Base-by-base conservation (phyloP, 2,888 invertebrate genomes). In the Odontocolon sp. region DNA sequence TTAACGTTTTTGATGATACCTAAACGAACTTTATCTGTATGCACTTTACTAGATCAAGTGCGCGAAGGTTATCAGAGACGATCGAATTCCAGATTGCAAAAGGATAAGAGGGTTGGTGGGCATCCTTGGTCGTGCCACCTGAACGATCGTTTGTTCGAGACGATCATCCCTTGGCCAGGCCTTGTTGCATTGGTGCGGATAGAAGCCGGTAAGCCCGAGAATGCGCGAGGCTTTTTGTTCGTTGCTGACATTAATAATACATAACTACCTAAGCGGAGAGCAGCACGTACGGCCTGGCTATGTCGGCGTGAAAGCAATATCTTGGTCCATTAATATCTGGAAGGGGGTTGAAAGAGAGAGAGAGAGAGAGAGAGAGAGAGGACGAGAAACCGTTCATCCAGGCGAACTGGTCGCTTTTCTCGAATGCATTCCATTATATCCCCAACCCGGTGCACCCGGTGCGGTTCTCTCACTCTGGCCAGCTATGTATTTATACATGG, bases 241-340 rank as follows among this genome's bases (percentile, higher is more conserved):
- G 54, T 18, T 63, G 56, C 82, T 77, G 74, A 74, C 80, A 84
- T 85, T 84, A 83, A 85, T 85, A 85, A 83, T 83, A 83, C 84
- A 83, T 79, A 79, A 67, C 81, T 59, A 67, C 71, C 54, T n/a
- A 52, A 54, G 40, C 56, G 59, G 77, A 75, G 52, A 57, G 73
- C 68, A 45, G 70, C 70, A 70, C 61, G 57, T 47, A 67, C 42
- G 54, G 54, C 50, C 57, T 36, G 42, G 63, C 52, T 78, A 80
- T 78, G 78, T 75, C 78, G 77, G 80, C 74, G 82, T 81, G 84
- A 86, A 86, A 83, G 87, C 85, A 87, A 87, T 87, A 87, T 87
- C 84, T 85, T 81, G 84, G 82, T 84, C 86, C 86, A 87, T 87
- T 87, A 87, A 87, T 88, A 87, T 87, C 84, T 81, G 77, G 81